Percentiles rank a stretch among this genome's conserved stretches.
Evolutionary conservation across 1,140 invertebrate species (phyloP).

Genomic region (Drosophila dunni): DNA sequence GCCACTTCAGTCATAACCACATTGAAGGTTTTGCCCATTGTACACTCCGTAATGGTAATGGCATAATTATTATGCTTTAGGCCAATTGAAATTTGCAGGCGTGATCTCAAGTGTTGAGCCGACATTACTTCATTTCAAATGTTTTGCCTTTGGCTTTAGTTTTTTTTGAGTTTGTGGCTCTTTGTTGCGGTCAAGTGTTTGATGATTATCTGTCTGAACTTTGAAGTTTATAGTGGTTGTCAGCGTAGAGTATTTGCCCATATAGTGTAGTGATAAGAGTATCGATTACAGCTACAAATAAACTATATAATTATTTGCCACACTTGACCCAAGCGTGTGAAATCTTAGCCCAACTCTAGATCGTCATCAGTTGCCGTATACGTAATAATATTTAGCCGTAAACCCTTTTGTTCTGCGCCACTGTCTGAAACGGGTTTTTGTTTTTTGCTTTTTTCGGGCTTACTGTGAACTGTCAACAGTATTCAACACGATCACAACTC

Average conservation of each 20-base stretch:
- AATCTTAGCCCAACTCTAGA: too few relatives aligned
- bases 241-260: conserved; percentile 22
- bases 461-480: conserved; percentile 56
- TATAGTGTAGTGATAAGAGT: conserved; percentile 5
- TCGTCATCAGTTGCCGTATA: too few relatives aligned
- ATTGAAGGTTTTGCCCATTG: conserved; percentile 50
- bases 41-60: conserved; percentile 46
- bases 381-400: neutral
- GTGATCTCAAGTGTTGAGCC: conserved; percentile 50
- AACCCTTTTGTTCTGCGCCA: conserved; percentile 40
- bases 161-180: conserved; percentile 21
- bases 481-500: conserved; percentile 36
- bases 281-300: too few relatives aligned
- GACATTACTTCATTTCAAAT: conserved; percentile 49
- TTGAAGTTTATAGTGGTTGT: conserved; percentile 5
- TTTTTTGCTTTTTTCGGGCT: conserved; percentile 13
- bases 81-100: conserved; percentile 53
- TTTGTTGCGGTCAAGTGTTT: conserved; percentile 65
- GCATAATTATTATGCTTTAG: conserved; percentile 56
- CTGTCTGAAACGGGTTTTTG: conserved; percentile 48
- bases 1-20: conserved; percentile 36
- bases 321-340: neutral
- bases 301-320: neutral
- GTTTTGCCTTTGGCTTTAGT: conserved; percentile 30
- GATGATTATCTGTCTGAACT: conserved; percentile 47